Percentiles rank a stretch among this genome's conserved stretches.
Evolutionary conservation across 2,888 invertebrate genomes (phyloP).

Genomic region (Dioctria rufipes): DNA sequence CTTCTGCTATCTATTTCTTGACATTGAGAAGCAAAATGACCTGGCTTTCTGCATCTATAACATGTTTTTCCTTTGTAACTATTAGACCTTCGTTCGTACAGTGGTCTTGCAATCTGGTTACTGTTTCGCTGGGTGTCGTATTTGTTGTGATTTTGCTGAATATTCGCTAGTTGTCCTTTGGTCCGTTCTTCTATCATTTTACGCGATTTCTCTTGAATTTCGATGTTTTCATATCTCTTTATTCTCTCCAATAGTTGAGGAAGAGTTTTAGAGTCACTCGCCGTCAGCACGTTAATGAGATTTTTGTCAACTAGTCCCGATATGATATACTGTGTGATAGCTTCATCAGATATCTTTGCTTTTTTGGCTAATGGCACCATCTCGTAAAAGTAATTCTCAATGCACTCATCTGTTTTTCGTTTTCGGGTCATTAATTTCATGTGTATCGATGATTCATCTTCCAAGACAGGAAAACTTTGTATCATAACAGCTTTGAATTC

Average conservation of each 20-base stretch:
- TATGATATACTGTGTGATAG: conserved; percentile 61
- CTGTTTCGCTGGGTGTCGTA: too few species aligned
- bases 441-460: neutral
- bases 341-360: conserved; percentile 60
- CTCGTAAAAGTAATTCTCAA: neutral
- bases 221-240: neutral
- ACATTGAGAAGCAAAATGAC: conserved; percentile 19
- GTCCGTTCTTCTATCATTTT: neutral
- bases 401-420: neutral
- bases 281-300: conserved; percentile 5
- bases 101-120: too few species aligned
- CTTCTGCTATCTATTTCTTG: neutral
- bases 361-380: neutral
- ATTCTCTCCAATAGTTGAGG: neutral
- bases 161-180: too few species aligned
- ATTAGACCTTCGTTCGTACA: neutral
- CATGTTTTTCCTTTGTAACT: neutral
- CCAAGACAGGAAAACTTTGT: too few species aligned
- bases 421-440: neutral
- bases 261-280: neutral
- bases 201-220: neutral
- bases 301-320: conserved; percentile 7
- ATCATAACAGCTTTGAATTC: too few species aligned
- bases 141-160: too few species aligned
- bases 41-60: conserved; percentile 5